Base-by-base conservation (phyloP, 2,797 vertebrate species). In the Thunnus albacares region DNA sequence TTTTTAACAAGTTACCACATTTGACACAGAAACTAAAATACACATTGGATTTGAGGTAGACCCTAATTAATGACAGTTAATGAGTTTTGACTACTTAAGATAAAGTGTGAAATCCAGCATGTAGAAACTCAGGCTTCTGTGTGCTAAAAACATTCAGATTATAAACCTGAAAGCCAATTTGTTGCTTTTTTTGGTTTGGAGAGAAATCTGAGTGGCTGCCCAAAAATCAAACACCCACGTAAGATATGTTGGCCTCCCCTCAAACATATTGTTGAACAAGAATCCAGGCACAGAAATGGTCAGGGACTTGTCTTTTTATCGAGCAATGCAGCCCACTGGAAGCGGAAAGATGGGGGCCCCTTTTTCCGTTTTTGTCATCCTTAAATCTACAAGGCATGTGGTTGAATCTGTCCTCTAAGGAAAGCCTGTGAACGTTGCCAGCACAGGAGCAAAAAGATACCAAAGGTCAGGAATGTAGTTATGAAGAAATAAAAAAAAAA, bases 401-500 rank as follows among this genome's bases (percentile, higher is more conserved):
- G 76, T 53, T 72, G 59, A 84, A 67, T 75, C 69, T 6, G 8
- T 81, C 73, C 75, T 85, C 67, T 17, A 66, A 69, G 7, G 22
- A 68, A 70, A 30, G 58, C 62, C 72, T 76, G 81, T 84, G 89
- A 91, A 82, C 52, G 62, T 71, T 51, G 51, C 65, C 52, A 74
- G 56, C 73, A 77, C 62, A 69, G 80, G 64, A 88, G 81, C 74
- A 67, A 73, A 77, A 74, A 63, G 60, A 88, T 26, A 83, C 47
- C 77, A 75, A 77, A 87, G 87, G 87, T 93, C 89, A 89, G 55
- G 82, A 68, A 86, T 69, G 73, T 80, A 82, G 85, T 89, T 89
- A 92, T 89, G 83, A 92, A 80, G 71, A 71, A 90, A 91, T 74
- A 87, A 83, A 91, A 82, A 83, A 91, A 82, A 84, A 83, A 80